A percentile compares a stretch with the other conserved stretches of the same genome.
Conservation (phyloP, 2,888 invertebrate species). For the Amiota minor region DNA sequence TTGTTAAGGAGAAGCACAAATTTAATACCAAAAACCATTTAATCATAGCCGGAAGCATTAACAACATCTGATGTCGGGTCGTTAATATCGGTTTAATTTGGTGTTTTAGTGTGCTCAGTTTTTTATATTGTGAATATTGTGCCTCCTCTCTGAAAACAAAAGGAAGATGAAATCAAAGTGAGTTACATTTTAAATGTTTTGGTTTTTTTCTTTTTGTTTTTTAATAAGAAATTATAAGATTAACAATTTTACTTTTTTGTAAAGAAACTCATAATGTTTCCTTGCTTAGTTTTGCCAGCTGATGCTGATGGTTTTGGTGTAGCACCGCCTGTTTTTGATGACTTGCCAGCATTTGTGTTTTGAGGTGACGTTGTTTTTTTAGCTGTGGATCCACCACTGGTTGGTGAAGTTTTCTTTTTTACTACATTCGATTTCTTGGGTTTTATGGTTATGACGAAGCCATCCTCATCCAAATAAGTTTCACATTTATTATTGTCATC, state of each 20-base stretch:
- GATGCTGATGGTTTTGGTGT: slow-evolving; percentile 24
- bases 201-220: too few species aligned
- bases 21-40: too few species aligned
- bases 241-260: slow-evolving; percentile 59
- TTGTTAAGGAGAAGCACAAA: too few species aligned
- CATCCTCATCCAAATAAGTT: slow-evolving; percentile 70
- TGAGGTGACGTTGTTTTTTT: neutral
- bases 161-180: too few species aligned
- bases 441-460: slow-evolving; percentile 69
- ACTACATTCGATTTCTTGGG: slow-evolving; percentile 49
- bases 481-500: slow-evolving; percentile 49
- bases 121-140: too few species aligned
- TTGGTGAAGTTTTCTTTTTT: slow-evolving; percentile 46
- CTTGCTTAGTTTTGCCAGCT: slow-evolving; percentile 65
- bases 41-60: too few species aligned
- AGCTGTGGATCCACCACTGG: slow-evolving; percentile 20
- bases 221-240: neutral
- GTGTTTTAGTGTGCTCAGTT: too few species aligned
- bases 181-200: slow-evolving; percentile 7
- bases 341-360: slow-evolving; percentile 27
- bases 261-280: slow-evolving; percentile 70
- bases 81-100: too few species aligned
- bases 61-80: too few species aligned
- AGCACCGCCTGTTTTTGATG: slow-evolving; percentile 21
- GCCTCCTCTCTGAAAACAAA: too few species aligned